Evolutionary conservation across 2,797 vertebrate genomes (phyloP).

Genomic region (Etheostoma perlongum): DNA sequence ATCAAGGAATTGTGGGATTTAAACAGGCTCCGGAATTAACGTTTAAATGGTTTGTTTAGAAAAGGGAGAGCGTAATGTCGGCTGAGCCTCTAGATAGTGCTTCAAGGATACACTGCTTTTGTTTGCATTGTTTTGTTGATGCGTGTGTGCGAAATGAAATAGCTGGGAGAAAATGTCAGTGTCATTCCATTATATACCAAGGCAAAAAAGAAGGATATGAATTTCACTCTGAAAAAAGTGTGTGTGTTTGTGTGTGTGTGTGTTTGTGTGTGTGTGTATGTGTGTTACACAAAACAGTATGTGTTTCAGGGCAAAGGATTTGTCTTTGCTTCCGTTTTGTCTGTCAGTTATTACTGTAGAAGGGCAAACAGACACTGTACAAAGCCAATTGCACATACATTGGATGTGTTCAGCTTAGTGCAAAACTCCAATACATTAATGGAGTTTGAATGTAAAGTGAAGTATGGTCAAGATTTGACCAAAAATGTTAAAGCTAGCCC

Average conservation of each 20-base stretch:
- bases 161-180: slow-evolving; percentile 65
- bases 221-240: slow-evolving; percentile 46
- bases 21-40: slow-evolving; percentile 40
- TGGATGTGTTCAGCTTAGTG: neutral
- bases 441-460: too few species aligned
- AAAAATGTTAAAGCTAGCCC: too few species aligned
- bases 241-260: slow-evolving; percentile 1
- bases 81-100: slow-evolving; percentile 48
- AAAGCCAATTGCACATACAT: neutral
- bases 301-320: slow-evolving; percentile 30
- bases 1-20: slow-evolving; percentile 20
- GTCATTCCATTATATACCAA: slow-evolving; percentile 73
- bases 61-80: slow-evolving; percentile 19
- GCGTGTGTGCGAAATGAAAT: slow-evolving; percentile 56
- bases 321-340: slow-evolving; percentile 36
- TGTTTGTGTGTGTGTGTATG: slow-evolving; percentile 1
- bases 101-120: slow-evolving; percentile 70
- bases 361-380: neutral
- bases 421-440: too few species aligned
- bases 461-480: too few species aligned
- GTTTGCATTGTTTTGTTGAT: slow-evolving; percentile 67
- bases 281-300: slow-evolving; percentile 13
- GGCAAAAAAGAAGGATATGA: slow-evolving; percentile 64
- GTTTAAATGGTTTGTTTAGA: slow-evolving; percentile 51
- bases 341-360: slow-evolving; percentile 35